phyloP scores from a whole-genome alignment of 2,888 invertebrate species.

The Xanthia togata region DNA sequence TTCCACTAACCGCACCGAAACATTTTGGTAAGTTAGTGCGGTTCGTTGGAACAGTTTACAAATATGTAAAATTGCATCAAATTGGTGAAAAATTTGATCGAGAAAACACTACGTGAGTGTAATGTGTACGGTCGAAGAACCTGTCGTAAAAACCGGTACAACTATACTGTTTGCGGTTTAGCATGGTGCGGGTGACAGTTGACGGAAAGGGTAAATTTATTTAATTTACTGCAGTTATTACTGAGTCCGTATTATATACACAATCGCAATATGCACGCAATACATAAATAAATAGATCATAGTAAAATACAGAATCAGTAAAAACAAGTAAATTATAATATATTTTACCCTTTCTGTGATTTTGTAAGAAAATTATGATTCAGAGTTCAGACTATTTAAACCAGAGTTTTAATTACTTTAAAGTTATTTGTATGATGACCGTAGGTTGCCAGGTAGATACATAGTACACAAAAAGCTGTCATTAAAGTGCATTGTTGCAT shows the following conservation, averaged over 20 bases:
- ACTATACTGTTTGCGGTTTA: too few relatives aligned
- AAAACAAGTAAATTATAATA: too few relatives aligned
- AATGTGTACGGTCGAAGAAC: not conserved
- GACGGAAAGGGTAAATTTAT: too few relatives aligned
- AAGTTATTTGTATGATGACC: conserved; percentile 3
- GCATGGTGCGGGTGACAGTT: too few relatives aligned
- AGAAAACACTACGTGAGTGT: not conserved
- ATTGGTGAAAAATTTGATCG: not conserved
- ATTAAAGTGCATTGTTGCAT: conserved; percentile 32
- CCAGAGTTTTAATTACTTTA: conserved; percentile 17
- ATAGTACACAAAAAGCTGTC: conserved; percentile 27
- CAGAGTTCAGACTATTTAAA: conserved; percentile 16
- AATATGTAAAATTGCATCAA: not conserved
- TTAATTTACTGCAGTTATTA: too few relatives aligned
- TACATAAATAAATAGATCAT: too few relatives aligned
- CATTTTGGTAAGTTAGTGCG: not conserved
- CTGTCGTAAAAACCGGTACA: not conserved
- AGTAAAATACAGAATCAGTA: too few relatives aligned
- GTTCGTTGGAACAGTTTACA: not conserved
- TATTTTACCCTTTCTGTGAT: too few relatives aligned
- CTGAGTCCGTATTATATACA: too few relatives aligned
- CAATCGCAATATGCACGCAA: too few relatives aligned
- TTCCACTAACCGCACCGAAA: not conserved
- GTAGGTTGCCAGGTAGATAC: conserved; percentile 24
- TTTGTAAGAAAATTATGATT: not conserved